These are phyloP conservation scores for Littorina saxatilis DNA, from an alignment of 1,140 invertebrate species.

Conservation along the genomic window DNA sequence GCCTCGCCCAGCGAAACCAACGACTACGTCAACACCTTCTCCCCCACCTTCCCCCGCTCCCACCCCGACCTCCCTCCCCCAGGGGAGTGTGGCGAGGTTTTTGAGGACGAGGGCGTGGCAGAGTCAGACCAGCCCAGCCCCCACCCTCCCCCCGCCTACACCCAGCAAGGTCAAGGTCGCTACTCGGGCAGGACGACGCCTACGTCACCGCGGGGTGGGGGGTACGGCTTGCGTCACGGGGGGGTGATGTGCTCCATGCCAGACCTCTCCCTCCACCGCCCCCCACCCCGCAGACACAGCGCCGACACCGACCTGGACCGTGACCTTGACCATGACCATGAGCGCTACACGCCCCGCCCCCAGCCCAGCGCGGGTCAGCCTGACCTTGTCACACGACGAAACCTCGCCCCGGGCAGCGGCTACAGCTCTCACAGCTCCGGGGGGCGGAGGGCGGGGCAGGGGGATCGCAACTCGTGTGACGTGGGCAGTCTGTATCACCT, in stretches of 20 bases:
- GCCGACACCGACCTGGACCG: neutral
- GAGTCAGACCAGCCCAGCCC: no score
- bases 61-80: no score
- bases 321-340: neutral
- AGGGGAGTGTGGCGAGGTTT: neutral
- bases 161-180: no score
- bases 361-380: neutral
- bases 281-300: neutral
- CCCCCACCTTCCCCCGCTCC: neutral
- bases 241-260: conserved; percentile 23
- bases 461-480: conserved; percentile 29
- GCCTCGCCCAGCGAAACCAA: conserved; percentile 34
- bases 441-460: neutral
- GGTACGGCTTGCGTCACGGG: neutral
- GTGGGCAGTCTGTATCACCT: conserved; percentile 30
- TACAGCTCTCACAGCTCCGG: neutral
- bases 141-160: no score
- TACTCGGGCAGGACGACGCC: neutral
- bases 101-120: neutral
- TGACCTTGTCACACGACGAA: neutral
- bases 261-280: neutral
- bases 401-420: conserved; percentile 5
- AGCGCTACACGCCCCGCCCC: neutral
- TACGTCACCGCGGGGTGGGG: neutral
- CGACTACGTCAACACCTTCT: conserved; percentile 29